Base-by-base conservation (phyloP, 2,113 vertebrate genomes). In the Excalfactoria chinensis region DNA sequence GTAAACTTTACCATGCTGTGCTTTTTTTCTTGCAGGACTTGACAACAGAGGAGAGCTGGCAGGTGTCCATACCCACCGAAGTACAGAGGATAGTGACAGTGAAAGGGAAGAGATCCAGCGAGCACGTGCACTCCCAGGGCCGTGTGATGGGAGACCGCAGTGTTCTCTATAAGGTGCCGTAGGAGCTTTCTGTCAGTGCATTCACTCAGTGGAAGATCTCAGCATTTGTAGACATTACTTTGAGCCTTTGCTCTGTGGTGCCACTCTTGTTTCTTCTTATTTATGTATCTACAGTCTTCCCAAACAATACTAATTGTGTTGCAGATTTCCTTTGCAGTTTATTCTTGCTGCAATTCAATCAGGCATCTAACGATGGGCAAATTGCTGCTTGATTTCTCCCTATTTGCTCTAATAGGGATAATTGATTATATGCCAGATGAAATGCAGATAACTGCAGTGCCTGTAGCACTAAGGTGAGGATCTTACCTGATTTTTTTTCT, bases 81-180 rank as follows among this genome's bases (percentile, higher is more conserved):
- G 97, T 98, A 1, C 99, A 99, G 97, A 98, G 86, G 84, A 98
- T 99, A 0, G 98, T 99, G 59, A 82, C 92, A 2, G 98, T 99
- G 91, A 99, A 99, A 96, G 99, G 99, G 59, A 99, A 99, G 88
- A 98, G 98, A 56, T 97, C 98, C 88, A 99, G 98, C 0, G 99
- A 99, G 95, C 99, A 99, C 0, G 99, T 99, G 34, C 99, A 99
- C 89, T 99, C 99, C 1, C 99, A 99, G 96, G 99, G 99, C 81
- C 98, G 99, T 1, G 99, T 99, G 41, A 99, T 99, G 99, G 99
- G 99, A 7, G 99, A 99, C 91, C 99, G 99, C 59, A 99, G 99
- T 4, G 99, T 99, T 53, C 99, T 99, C 37, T 99, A 99, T 58
- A 99, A 99, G 99, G 99, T 99, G 95, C 4, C 0, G 0, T 6